Evolutionary conservation across 2,888 invertebrate genomes (phyloP), one percentile per base, ranked within the genome.

Genomic region (Limnephilus auricula): DNA sequence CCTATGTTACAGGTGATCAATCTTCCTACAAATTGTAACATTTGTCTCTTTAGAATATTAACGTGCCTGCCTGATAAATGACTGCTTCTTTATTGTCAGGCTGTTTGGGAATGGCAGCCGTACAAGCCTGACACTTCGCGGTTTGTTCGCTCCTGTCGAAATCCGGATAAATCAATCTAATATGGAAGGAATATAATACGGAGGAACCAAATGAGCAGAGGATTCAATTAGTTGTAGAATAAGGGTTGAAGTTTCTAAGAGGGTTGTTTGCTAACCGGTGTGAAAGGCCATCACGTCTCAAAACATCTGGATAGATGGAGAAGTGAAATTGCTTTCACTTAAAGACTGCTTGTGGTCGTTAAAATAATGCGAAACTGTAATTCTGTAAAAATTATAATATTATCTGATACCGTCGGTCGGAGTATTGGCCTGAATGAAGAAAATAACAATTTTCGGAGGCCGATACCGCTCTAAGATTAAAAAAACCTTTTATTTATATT

Each of bases 41-140:
- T 85, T 85, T 85, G 85, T 85, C 85, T 85, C 30, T 85, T 85
- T 85, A n/a, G 45, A 85, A 85, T 85, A 85, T 85, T 85, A 37
- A 40, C 37, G 32, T 34, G 82, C 82, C 82, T 10, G 25, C 34
- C 82, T 82, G 82, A 82, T 82, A 32, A 82, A 82, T 82, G 82
- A 82, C 82, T 65, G 65, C 65, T 65, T n/a, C 25, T 82, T 34
- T 82, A 82, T 82, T 82, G 82, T 82, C 82, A 82, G 82, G 82
- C 82, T 82, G 82, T 32, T 31, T 9, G 1, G 34, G 82, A 32
- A 37, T 82, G 25, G 82, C 82, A 37, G 82, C 9, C 34, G 82
- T 34, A 37, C 10, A 34, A 25, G 34, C 82, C 82, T 34, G 82
- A 13, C 34, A 82, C 82, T 82, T 82, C 2, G 25, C 82, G 82